Evolutionary conservation across 2,113 vertebrate species (phyloP), one percentile per base, ranked within the genome.

Genomic region (Microcebus ravelobensis): DNA sequence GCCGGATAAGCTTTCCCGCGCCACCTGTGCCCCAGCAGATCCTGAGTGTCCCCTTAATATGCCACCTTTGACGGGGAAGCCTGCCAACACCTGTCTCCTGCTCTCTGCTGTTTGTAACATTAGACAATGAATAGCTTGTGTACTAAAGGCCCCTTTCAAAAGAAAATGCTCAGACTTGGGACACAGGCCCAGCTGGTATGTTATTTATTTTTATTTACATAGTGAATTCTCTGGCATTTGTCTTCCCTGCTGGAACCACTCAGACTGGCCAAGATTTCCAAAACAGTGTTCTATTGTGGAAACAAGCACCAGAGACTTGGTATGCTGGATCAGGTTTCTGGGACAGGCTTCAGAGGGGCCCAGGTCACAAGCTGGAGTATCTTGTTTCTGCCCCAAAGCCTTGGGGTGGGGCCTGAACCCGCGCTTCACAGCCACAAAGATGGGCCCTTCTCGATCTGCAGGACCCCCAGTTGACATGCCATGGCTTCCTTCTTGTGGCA

Each of bases 151-250:
- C 57, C 67, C 82, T 95, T 89, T 97, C 91, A 79, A 85, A 95
- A 87, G 67, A n/a, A 48, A 84, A 73, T 2, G 3, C 67, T 90
- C 73, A 36, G 93, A 50, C 59, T 34, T 34, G 42, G 86, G 71
- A 68, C 5, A 61, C 45, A 91, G 57, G 52, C 85, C 82, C 90
- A 59, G 84, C 36, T 86, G 92, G 36, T 68, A 81, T 52, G 31
- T 85, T 83, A 92, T 91, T 97, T 67, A 97, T 91, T 97, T 96
- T 79, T 97, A 74, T 97, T 97, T 96, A 94, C 74, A 31, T 88
- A 87, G 88, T 13, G 80, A 95, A 86, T 95, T 94, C 96, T 95
- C 96, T 98, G 97, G 94, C 90, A 68, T 73, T 79, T 92, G 77
- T 92, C 93, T 81, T 82, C 90, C 36, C 42, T 67, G 94, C 81